Base-by-base conservation (phyloP, 1,140 invertebrate genomes). In the Pachyrhynchus sulphureomaculatus region DNA sequence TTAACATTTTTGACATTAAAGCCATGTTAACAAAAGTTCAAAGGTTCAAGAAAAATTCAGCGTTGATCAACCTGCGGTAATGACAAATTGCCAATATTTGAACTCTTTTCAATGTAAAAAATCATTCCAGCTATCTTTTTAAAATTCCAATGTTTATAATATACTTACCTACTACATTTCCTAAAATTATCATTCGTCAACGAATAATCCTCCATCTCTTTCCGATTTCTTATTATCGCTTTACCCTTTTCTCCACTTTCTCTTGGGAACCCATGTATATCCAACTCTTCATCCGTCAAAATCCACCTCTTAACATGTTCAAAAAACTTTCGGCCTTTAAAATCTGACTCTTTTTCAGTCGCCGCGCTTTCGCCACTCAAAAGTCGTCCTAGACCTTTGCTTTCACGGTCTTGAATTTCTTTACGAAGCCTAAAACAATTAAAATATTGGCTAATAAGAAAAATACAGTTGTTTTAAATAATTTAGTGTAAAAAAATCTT, bases 211-310 rank as follows among this genome's bases (percentile, higher is more conserved):
- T 26, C 24, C 62, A 80, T 82, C 72, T 82, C 79, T 65, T 82
- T 83, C 62, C 82, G 81, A 65, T 83, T 83, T 64, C 81, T 83
- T 37, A 81, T 80, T 34, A 81, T 75, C 0, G 86, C 88, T 65
- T 80, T 83, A 32, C 87, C 86, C 51, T 82, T 77, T 37, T 75
- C 83, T 0, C 81, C 79, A 72, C 91, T 86, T 5, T 84, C 79
- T 36, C 85, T 77, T 1, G 94, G 94, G 81, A 86, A 97, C 18
- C 92, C 92, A 79, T 96, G 94, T 52, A 88, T 83, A 67, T 82
- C 82, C 24, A 97, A 79, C 70, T 95, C 87, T 53, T 92, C 84
- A 49, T 90, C 86, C 2, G 83, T 86, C 67, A 96, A 68, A 62
- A 82, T 61, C 78, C 80, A 83, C 58, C 77, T 77, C 54, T 75